These are phyloP conservation scores for Temnothorax rugatulus DNA, from an alignment of 2,888 invertebrate species.

Conservation along the genomic window DNA sequence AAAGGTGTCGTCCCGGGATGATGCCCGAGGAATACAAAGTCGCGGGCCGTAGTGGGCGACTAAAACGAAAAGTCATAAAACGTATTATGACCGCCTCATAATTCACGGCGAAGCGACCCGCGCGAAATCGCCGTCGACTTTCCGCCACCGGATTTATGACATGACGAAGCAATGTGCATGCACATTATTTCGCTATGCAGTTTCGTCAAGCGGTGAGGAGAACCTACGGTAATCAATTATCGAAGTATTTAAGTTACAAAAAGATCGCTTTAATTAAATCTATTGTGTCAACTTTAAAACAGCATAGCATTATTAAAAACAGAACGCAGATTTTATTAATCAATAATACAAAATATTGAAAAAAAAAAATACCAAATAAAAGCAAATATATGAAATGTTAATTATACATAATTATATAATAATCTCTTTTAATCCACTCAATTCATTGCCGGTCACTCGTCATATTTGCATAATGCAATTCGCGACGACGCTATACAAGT, in stretches of 20 bases:
- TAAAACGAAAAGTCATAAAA: slow-evolving; percentile 74
- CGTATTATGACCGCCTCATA: slow-evolving; percentile 73
- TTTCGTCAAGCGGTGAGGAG: neutral
- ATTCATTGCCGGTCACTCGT: neutral
- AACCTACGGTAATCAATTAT: slow-evolving; percentile 63
- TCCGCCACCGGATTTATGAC: slow-evolving; percentile 45
- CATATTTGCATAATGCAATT: slow-evolving; percentile 1
- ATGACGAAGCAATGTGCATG: slow-evolving; percentile 17
- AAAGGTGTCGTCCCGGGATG: slow-evolving; percentile 57
- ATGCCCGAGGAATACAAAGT: slow-evolving; percentile 56
- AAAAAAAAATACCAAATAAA: neutral
- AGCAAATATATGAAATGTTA: neutral
- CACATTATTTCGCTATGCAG: slow-evolving; percentile 13
- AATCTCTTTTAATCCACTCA: neutral
- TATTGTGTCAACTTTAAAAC: neutral
- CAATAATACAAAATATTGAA: neutral
- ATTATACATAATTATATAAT: neutral
- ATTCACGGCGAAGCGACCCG: slow-evolving; percentile 68
- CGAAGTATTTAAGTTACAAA: slow-evolving; percentile 15
- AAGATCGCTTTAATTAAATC: slow-evolving; percentile 2
- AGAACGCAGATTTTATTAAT: neutral
- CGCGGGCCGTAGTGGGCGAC: slow-evolving; percentile 26
- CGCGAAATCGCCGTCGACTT: slow-evolving; percentile 54
- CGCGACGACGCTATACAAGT: neutral
- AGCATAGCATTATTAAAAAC: neutral